These are phyloP conservation scores for Torymus tubicola DNA, from an alignment of 2,888 invertebrate genomes.

Conservation along the genomic window DNA sequence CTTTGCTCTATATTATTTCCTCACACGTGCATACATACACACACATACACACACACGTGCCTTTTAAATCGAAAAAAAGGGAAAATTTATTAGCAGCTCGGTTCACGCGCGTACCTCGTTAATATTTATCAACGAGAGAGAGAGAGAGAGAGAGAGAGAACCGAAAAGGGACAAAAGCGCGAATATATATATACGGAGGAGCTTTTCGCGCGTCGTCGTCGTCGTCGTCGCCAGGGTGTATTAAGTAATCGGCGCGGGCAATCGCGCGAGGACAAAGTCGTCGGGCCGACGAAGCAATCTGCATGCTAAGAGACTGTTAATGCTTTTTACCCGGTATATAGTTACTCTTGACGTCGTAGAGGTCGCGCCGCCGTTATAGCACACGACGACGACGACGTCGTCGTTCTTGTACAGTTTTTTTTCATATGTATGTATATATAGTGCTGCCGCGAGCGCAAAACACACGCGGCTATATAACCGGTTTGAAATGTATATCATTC, in stretches of 20 bases:
- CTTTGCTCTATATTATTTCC: neutral
- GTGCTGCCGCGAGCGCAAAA: no score
- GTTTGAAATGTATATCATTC: no score
- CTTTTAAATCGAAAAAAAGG: neutral
- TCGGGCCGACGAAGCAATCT: conserved; percentile 73
- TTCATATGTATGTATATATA: no score
- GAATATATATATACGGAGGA: neutral
- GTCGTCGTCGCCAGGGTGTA: conserved; percentile 60
- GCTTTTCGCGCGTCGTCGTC: neutral
- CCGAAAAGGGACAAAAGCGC: neutral
- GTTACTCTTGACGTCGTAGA: conserved; percentile 60
- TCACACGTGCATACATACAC: neutral
- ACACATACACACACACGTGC: neutral
- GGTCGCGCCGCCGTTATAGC: conserved; percentile 29
- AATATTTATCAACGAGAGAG: conserved; percentile 12
- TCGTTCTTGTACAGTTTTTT: no score
- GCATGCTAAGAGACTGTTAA: conserved; percentile 76
- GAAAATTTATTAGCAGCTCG: conserved; percentile 14
- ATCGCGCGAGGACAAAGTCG: conserved; percentile 60
- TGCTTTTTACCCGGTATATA: conserved; percentile 70
- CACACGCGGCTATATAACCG: no score
- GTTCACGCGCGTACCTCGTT: neutral
- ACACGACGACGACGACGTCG: no score
- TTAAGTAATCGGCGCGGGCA: conserved; percentile 69
- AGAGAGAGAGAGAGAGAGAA: no score